Evolutionary conservation across 53 echinoderm and acorn worm species (phyloP), one percentile per base, ranked within the genome.

Genomic region (Holothuria leucospilota): DNA sequence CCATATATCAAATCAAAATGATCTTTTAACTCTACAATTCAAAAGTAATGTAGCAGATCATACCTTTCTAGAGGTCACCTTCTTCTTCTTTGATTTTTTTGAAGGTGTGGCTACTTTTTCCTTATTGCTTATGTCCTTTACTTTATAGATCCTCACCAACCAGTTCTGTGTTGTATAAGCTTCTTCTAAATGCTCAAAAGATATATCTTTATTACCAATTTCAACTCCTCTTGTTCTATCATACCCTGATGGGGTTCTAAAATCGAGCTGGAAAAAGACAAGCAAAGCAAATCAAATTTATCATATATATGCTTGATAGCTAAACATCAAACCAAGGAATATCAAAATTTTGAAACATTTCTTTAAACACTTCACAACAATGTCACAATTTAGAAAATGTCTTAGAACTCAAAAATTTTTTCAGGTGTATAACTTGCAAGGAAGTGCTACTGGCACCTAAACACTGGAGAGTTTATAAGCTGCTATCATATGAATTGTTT

Each of bases 191-290:
- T 96, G 96, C 77, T 94, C 77, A 80, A 94, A 92, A 59, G 87
- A 86, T 21, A 96, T 96, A 61, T 96, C 96, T 68, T 96, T 96
- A 89, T 96, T 96, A 51, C 96, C 96, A 39, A 96, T 96, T 87
- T 96, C 96, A 30, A 93, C 96, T 24, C 92, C 94, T 65, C 96
- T 89, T 16, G 96, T 96, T 29, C 96, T 87, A 70, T 96, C 96
- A n/a, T 92, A 96, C 34, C 96, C 96, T 20, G 94, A 75, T 5
- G 96, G 96, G n/a, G 94, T 92, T 62, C 96, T 78, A 75, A 94
- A 94, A 71, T 96, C 96, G 71, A 96, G 94, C 96, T 96, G 79
- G 21, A 29, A 62, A 27, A 26, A 26, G 39, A 64, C 23, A 67
- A 15, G 16, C 56, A 15, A 56, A 16, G 8, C 56, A 56, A 56